Conservation (phyloP, 1,140 invertebrate genomes). For the Cardiocondyla obscurior region DNA sequence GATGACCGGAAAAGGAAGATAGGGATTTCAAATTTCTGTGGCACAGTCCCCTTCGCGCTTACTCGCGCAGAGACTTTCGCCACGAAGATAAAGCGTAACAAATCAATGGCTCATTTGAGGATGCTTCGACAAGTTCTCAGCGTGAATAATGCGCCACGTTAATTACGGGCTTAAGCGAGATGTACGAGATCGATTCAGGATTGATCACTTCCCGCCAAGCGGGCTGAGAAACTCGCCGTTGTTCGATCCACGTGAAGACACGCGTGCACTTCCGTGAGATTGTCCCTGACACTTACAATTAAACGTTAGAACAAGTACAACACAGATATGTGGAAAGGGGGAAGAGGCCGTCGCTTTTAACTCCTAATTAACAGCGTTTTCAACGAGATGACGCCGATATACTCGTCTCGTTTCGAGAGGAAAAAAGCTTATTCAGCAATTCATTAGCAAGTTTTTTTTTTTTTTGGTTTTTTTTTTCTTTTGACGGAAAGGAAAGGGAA, state of each 20-base stretch:
- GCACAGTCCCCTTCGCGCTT: no score
- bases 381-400: not conserved
- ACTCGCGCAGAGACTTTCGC: slow-evolving; percentile 10
- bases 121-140: not conserved
- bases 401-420: not conserved
- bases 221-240: not conserved
- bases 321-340: slow-evolving; percentile 76
- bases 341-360: slow-evolving; percentile 72
- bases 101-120: not conserved
- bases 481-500: not conserved
- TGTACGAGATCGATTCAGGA: slow-evolving; percentile 5
- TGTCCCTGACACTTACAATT: slow-evolving; percentile 71
- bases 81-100: not conserved
- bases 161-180: not conserved
- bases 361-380: slow-evolving; percentile 41
- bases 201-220: slow-evolving; percentile 15
- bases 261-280: slow-evolving; percentile 63
- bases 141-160: not conserved
- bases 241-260: slow-evolving; percentile 44
- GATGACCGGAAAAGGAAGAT: not conserved
- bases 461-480: no score
- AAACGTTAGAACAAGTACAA: slow-evolving; percentile 68
- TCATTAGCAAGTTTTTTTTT: slow-evolving; percentile 5
- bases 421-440: not conserved
- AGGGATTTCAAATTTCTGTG: no score